Conservation (phyloP, 2,113 vertebrate genomes). For the Steatornis caripensis region DNA sequence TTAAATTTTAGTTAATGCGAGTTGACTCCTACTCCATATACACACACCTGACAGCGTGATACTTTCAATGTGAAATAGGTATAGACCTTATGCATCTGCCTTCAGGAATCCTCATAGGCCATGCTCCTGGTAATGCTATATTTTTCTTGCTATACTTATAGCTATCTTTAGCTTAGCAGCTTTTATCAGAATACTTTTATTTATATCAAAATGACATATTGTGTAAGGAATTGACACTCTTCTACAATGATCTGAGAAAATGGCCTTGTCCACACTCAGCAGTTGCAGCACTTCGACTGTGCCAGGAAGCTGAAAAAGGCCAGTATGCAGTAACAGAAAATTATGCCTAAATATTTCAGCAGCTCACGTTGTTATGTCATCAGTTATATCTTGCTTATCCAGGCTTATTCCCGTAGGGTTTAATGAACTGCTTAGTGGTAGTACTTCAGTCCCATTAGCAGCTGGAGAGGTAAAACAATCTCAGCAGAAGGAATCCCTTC, state of each 20-base stretch:
- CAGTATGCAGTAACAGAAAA: constrained; percentile 26
- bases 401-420: background rate
- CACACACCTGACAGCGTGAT: background rate
- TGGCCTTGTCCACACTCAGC: background rate
- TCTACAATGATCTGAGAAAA: constrained; percentile 27
- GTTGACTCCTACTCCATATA: background rate
- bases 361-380: constrained; percentile 32
- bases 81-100: background rate
- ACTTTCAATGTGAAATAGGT: background rate
- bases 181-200: constrained; percentile 27
- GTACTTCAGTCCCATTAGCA: constrained; percentile 43
- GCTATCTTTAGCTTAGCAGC: background rate
- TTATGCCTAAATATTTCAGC: constrained; percentile 56
- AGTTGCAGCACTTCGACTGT: background rate
- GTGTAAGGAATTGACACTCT: background rate
- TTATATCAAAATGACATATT: constrained; percentile 11
- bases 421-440: constrained; percentile 12
- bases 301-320: background rate
- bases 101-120: background rate
- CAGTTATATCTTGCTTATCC: constrained; percentile 30
- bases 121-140: background rate
- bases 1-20: background rate
- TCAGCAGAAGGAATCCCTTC: constrained; percentile 31
- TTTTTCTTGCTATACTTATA: background rate
- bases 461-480: constrained; percentile 10